A percentile compares a stretch with the other conserved stretches of the same genome.
These are phyloP conservation scores for Nerophis lumbriciformis DNA, from an alignment of 2,113 vertebrate species.

Conservation along the genomic window DNA sequence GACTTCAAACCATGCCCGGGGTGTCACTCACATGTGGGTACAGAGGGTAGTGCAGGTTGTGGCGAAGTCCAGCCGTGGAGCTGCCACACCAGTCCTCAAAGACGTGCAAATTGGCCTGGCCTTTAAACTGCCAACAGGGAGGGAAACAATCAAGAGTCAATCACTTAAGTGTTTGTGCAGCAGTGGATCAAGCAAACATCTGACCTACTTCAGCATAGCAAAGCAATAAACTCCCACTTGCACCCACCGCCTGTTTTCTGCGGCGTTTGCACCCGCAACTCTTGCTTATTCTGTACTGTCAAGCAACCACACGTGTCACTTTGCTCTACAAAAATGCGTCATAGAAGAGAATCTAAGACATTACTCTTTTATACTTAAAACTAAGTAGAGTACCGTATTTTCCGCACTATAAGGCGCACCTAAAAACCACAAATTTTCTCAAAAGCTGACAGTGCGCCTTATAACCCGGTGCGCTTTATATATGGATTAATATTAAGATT, in stretches of 20 bases:
- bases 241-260: not conserved
- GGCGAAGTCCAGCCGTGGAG: slow-evolving; percentile 78
- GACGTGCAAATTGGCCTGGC: slow-evolving; percentile 85
- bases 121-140: slow-evolving; percentile 73
- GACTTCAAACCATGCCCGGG: not conserved
- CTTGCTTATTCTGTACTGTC: not conserved
- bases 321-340: not conserved
- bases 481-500: too few species aligned
- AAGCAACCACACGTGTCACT: not conserved
- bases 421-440: too few species aligned
- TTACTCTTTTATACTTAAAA: not conserved
- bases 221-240: slow-evolving; percentile 14
- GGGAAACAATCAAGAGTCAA: not conserved
- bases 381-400: too few species aligned
- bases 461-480: too few species aligned
- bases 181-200: slow-evolving; percentile 8
- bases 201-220: slow-evolving; percentile 1
- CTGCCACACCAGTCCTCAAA: slow-evolving; percentile 96
- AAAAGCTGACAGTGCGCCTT: too few species aligned
- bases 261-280: not conserved
- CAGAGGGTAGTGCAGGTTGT: slow-evolving; percentile 85
- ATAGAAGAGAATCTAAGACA: not conserved
- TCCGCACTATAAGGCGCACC: too few species aligned
- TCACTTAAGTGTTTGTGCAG: slow-evolving; percentile 1
- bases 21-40: slow-evolving; percentile 85